Evolutionary conservation across 2,113 vertebrate genomes (phyloP).

Genomic region (Epinephelus lanceolatus): DNA sequence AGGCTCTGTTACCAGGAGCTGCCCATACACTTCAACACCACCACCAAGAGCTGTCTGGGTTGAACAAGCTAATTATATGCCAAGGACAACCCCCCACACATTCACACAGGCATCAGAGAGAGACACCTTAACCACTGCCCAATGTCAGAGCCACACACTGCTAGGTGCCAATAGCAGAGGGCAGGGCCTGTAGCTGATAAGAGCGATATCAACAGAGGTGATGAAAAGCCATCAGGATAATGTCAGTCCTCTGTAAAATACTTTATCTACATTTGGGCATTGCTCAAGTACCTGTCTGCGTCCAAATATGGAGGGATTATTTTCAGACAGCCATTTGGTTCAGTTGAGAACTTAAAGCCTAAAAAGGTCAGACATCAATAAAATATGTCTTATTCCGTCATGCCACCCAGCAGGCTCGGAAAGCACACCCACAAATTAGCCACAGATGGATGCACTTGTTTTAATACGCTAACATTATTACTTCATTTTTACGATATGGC

Average conservation of each 20-base stretch:
- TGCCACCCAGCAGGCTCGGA: constrained; percentile 48
- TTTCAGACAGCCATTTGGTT: constrained; percentile 63
- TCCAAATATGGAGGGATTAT: constrained; percentile 48
- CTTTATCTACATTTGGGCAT: constrained; percentile 61
- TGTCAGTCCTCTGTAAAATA: constrained; percentile 57
- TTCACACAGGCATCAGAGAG: constrained; percentile 47
- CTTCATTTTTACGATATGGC: constrained; percentile 53
- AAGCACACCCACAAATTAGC: constrained; percentile 61
- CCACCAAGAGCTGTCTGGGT: constrained; percentile 70
- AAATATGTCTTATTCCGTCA: constrained; percentile 61
- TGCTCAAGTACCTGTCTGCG: constrained; percentile 39
- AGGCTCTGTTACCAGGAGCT: constrained; percentile 55
- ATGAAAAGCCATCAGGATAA: constrained; percentile 57
- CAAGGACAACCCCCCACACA: constrained; percentile 82
- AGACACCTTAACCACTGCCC: constrained; percentile 75
- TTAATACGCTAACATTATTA: constrained; percentile 55
- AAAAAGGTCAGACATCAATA: constrained; percentile 80
- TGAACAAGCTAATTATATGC: constrained; percentile 83
- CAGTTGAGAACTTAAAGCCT: constrained; percentile 49
- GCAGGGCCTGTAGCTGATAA: constrained; percentile 70
- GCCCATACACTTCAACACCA: constrained; percentile 36
- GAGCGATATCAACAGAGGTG: constrained; percentile 66
- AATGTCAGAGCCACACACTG: constrained; percentile 74
- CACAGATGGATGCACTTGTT: constrained; percentile 60
- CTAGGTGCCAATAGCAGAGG: constrained; percentile 60